Evolutionary conservation across 2,113 vertebrate genomes (phyloP), one percentile per base, ranked within the genome.

Genomic region (Syngnathoides biaculeatus): DNA sequence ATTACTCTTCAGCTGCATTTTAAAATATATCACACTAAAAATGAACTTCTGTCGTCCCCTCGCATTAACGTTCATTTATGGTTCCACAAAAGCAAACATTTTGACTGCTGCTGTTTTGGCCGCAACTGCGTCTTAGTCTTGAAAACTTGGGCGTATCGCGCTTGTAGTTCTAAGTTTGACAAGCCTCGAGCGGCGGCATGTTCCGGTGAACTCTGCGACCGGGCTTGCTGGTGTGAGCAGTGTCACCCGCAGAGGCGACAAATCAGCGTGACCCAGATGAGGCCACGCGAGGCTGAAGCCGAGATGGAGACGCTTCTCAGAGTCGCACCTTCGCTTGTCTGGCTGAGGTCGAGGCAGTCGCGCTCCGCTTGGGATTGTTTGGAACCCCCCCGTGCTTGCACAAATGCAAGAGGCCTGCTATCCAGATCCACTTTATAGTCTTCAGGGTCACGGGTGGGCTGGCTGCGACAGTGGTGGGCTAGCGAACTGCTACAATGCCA

Each of bases 241-340:
- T 69, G 64, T 81, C 86, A 82, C 88, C 68, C 15, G 6, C 22
- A 8, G 53, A 87, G 77, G 85, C 85, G 82, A 68, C 43, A 20
- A 81, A 83, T 35, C 30, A 35, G 84, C 76, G 84, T 79, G 79
- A 50, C 22, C 35, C 8, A 57, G 61, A 61, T 47, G 70, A 67
- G 69, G 4, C 61, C 53, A 26, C n/a, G n/a, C n/a, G n/a, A 65
- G 48, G 27, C 59, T 20, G 50, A 14, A 61, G 24, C 3, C 9
- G 20, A 35, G 30, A 12, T 26, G 22, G 52, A 55, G 55, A 0
- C 0, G 17, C 64, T 84, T 88, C 86, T 75, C 86, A 86, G 68
- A 59, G 64, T 85, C 81, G 79, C 85, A 83, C 85, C 73, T 82
- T 39, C n/a, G 15, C 26, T 13, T 30, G 17, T n/a, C n/a, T 38